Base-by-base conservation (phyloP, 2,888 invertebrate genomes). In the Pecten maximus region DNA sequence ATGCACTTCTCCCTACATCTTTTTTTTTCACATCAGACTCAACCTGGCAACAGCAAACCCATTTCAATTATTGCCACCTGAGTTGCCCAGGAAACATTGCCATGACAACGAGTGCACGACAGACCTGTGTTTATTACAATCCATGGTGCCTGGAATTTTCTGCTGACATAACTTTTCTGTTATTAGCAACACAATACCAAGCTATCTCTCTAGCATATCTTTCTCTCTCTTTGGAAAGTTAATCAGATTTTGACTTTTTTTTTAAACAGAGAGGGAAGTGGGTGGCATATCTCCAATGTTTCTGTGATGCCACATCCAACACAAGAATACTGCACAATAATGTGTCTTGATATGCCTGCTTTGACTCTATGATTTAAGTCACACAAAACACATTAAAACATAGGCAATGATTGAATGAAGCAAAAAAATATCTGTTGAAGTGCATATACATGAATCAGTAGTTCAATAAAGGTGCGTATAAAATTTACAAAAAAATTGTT, bases 61-160 rank as follows among this genome's bases (percentile, higher is more conserved):
- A 74, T 74, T 74, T 35, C 74, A 74, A 74, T 74, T 35, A 74
- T 28, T 74, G 74, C 74, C 74, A 74, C 74, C 74, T 74, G 74
- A 74, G 74, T 74, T 74, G 74, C 35, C 35, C 15, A 35, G 74
- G 74, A 74, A 74, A 74, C 35, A 10, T 74, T 74, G 74, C 74
- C 74, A 74, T 74, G 74, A 74, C 74, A 74, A 74, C 74, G 35
- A 54, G 35, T 74, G 74, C 74, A 74, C 28, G 74, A 74, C 74
- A 74, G 15, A 10, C 35, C 74, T 74, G 19, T 74, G 74, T 74
- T 74, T 74, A 74, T 74, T 74, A 35, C 74, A 74, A 35, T 35
- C 1, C 74, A 74, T 35, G 74, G 1, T 8, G 74, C 74, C 74
- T 74, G 74, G 74, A 2, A 74, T 28, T 74, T 74, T 74, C 74